Evolutionary conservation across 53 echinoderm and acorn worm species (phyloP), one percentile per base, ranked within the genome.

Genomic region (Glandiceps talaboti): DNA sequence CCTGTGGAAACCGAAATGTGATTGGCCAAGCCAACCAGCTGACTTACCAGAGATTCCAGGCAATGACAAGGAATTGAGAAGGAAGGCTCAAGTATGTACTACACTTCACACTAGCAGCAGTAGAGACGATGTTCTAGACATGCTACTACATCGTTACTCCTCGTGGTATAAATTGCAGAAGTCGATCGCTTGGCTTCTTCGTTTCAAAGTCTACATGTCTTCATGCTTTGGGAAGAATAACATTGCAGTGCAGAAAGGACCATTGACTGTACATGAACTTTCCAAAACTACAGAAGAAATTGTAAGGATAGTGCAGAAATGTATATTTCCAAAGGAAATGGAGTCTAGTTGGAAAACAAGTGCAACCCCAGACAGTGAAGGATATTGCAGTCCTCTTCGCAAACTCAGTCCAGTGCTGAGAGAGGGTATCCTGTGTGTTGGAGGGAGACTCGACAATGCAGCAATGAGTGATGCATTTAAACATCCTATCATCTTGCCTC

Each of bases 401-500:
- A 75, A n/a, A 74, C 29, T 1, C 29, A 73, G 30, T 75, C 74
- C 30, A 12, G 75, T 29, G 74, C 32, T 25, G 27, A n/a, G 28
- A 12, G 79, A 79, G 33, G 82, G 82, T 32, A 79, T 85, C 29
- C 14, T 86, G 27, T n/a, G n/a, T n/a, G n/a, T n/a, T n/a, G 85
- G 85, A 12, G 88, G 85, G 73, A 74, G 85, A 30, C 27, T 88
- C 1, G 77, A 29, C 1, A 73, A 78, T 0, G 82, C 85, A 32
- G 77, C 31, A 10, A 76, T 88, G 27, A 73, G 32, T 29, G 27
- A 29, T 0, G 82, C 85, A 1, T 14, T 45, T 20, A 77, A 77
- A 27, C 89, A 88, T 30, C 89, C 85, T 0, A 75, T 85, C 14
- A 81, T 88, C 73, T 28, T 85, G 32, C 85, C 86, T 25, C 32